Conservation (phyloP, 2,113 vertebrate species). For the Rhabdomys dilectus region DNA sequence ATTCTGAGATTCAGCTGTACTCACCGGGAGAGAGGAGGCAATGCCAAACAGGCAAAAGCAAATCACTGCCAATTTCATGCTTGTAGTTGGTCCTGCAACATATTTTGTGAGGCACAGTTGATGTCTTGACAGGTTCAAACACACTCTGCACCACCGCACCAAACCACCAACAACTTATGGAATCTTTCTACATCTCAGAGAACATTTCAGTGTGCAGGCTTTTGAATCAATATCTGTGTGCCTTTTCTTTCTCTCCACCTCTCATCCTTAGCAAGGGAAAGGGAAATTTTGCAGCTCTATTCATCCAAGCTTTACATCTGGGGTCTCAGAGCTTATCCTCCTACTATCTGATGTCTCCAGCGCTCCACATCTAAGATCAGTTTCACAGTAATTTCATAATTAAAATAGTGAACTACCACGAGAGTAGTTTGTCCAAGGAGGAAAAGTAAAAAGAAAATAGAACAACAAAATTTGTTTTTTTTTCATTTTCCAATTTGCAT, state of each 20-base stretch:
- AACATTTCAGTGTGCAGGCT: background rate
- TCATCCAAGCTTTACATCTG: background rate
- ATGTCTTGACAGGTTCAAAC: background rate
- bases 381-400: background rate
- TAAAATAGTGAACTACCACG: background rate
- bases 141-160: background rate
- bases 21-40: conserved; percentile 84
- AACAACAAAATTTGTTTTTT: background rate
- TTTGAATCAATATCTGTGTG: background rate
- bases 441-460: conserved; percentile 39
- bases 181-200: background rate
- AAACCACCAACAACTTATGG: background rate
- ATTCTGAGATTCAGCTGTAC: conserved; percentile 73
- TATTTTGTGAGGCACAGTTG: conserved; percentile 58
- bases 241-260: background rate
- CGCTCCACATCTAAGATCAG: background rate
- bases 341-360: background rate
- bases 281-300: background rate
- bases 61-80: conserved; percentile 86
- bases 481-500: conserved; percentile 39
- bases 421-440: conserved; percentile 22
- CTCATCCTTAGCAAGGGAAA: conserved; percentile 19
- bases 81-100: conserved; percentile 78
- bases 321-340: background rate
- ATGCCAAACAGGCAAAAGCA: conserved; percentile 86